phyloP scores from a whole-genome alignment of 2,797 vertebrate species.

The Diceros bicornis region DNA sequence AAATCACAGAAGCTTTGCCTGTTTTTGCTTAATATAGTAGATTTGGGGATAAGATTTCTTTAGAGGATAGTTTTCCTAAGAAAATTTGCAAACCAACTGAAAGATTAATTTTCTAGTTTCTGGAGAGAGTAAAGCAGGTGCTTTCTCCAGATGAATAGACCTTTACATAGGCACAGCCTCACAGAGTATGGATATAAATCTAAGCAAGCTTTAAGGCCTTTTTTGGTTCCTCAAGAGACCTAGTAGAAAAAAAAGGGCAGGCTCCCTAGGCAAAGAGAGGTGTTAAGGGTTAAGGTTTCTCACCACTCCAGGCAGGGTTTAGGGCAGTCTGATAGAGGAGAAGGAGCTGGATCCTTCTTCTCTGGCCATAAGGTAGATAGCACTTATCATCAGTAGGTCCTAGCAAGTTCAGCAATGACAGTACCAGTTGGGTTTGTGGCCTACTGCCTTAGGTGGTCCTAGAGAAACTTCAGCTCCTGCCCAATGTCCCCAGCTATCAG shows the following conservation, averaged over 20 bases:
- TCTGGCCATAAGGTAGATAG: neutral
- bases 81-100: constrained; percentile 33
- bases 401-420: neutral
- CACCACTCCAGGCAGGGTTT: neutral
- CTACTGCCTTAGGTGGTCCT: neutral
- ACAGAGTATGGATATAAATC: constrained; percentile 36
- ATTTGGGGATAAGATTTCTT: constrained; percentile 33
- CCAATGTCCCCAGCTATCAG: neutral
- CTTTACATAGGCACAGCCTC: neutral
- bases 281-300: neutral
- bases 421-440: neutral
- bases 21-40: constrained; percentile 3
- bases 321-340: neutral
- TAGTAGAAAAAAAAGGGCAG: neutral
- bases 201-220: constrained; percentile 5
- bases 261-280: neutral
- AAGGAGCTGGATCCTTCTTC: neutral
- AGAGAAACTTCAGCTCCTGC: neutral
- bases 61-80: constrained; percentile 22
- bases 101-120: constrained; percentile 56
- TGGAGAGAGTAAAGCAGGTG: neutral
- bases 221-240: constrained; percentile 27
- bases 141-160: constrained; percentile 2
- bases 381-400: neutral
- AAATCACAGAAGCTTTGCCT: constrained; percentile 47